phyloP scores from a whole-genome alignment of 2,888 invertebrate species.

The Pristionchus entomophagus region DNA sequence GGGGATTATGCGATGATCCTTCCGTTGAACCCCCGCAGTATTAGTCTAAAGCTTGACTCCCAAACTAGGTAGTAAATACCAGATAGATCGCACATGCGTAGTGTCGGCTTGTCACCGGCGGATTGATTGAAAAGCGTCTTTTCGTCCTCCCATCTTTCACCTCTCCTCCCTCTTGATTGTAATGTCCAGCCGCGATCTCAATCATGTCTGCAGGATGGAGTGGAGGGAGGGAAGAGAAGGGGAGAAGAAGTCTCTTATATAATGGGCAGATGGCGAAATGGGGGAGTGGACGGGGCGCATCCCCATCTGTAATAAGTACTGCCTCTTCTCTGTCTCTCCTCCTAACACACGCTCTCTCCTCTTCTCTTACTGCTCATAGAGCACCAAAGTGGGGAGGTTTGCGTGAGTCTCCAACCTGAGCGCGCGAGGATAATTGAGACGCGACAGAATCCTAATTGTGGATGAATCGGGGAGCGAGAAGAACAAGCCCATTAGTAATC shows the following conservation, averaged over 20 bases:
- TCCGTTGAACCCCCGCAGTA: too few species aligned
- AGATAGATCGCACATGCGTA: too few species aligned
- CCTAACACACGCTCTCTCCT: background rate
- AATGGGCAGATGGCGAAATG: constrained; percentile 41
- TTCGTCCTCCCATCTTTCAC: background rate
- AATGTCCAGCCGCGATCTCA: constrained; percentile 10
- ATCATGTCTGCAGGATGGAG: background rate
- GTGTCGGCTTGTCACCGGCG: background rate
- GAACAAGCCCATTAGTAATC: background rate
- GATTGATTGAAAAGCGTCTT: constrained; percentile 33
- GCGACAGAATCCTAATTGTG: constrained; percentile 15
- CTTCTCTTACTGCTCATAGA: background rate
- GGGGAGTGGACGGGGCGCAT: background rate
- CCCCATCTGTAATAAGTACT: constrained; percentile 42
- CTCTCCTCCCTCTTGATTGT: constrained; percentile 17
- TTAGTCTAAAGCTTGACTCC: too few species aligned
- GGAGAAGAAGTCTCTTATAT: constrained; percentile 36
- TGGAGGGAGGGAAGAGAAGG: background rate
- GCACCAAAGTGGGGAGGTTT: background rate
- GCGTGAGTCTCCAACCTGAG: constrained; percentile 17
- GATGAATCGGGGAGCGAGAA: background rate
- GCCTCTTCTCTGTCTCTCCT: background rate
- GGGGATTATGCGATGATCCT: too few species aligned
- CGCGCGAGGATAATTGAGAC: constrained; percentile 17
- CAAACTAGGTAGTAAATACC: too few species aligned